These are phyloP conservation scores for Zygothrica quintamaculata DNA, from an alignment of 2,888 invertebrate species.

Conservation along the genomic window DNA sequence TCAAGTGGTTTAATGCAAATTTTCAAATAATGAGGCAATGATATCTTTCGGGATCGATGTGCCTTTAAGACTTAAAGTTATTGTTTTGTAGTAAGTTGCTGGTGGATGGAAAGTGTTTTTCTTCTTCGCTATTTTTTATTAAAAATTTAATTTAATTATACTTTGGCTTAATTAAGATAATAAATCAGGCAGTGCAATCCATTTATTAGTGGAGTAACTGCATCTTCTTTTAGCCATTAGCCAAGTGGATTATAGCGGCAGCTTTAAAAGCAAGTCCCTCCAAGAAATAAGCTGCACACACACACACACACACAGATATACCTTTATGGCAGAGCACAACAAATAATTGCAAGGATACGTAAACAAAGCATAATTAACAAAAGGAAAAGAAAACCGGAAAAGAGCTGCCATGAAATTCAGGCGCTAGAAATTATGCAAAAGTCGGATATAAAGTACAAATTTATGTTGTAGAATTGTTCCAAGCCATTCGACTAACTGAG, in stretches of 20 bases:
- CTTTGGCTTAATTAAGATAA: constrained; percentile 8
- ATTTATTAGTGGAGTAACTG: constrained; percentile 29
- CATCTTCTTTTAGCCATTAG: constrained; percentile 36
- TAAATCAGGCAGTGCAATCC: constrained; percentile 38
- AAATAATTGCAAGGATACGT: constrained; percentile 54
- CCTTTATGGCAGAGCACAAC: constrained; percentile 19
- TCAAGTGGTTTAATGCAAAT: constrained; percentile 4
- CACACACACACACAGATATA: constrained; percentile 14
- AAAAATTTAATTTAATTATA: constrained; percentile 16
- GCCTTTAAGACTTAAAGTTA: neutral
- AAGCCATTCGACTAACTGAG: constrained; percentile 28
- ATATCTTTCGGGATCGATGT: constrained; percentile 24
- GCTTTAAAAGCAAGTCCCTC: constrained; percentile 26
- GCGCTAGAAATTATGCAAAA: constrained; percentile 69
- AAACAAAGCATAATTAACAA: constrained; percentile 73
- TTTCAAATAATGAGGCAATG: constrained; percentile 42
- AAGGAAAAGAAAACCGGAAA: constrained; percentile 39
- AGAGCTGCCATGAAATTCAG: constrained; percentile 22
- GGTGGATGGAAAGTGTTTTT: too few species aligned
- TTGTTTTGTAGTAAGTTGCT: too few species aligned
- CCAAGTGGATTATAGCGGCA: too few species aligned
- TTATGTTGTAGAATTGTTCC: constrained; percentile 48
- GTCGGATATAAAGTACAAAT: constrained; percentile 75
- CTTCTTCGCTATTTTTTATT: too few species aligned
- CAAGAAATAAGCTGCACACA: constrained; percentile 17